Percentiles rank a stretch among this genome's conserved stretches.
Conservation (phyloP, 2,113 vertebrate species). For the Mus pahari region DNA sequence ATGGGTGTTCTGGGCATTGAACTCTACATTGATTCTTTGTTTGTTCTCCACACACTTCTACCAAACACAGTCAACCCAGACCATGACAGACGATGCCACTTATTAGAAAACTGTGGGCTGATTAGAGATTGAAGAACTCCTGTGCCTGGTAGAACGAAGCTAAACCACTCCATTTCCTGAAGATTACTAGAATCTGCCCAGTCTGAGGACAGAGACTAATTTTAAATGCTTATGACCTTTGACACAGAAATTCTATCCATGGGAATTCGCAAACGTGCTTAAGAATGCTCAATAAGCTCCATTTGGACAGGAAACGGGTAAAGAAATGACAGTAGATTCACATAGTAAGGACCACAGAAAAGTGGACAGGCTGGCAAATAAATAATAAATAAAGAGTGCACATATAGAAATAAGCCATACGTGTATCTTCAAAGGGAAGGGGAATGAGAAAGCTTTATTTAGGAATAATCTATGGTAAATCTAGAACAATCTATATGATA, state of each 20-base stretch:
- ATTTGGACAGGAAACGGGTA: neutral
- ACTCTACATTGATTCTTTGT: neutral
- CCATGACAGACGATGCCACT: neutral
- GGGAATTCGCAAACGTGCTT: constrained; percentile 30
- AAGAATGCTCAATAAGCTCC: neutral
- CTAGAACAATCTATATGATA: neutral
- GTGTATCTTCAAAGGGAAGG: neutral
- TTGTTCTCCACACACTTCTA: constrained; percentile 20
- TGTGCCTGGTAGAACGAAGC: neutral
- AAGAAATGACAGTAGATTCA: neutral
- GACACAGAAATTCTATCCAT: constrained; percentile 34
- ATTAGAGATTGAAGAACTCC: constrained; percentile 37
- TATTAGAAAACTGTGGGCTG: constrained; percentile 34
- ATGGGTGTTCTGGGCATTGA: neutral
- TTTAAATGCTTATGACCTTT: constrained; percentile 31
- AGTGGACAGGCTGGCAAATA: neutral
- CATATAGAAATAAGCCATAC: neutral
- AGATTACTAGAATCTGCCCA: constrained; percentile 33
- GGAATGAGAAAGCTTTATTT: neutral
- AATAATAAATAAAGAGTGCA: neutral
- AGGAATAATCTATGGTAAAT: neutral
- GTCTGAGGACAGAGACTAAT: neutral
- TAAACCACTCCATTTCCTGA: constrained; percentile 51
- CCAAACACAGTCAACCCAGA: neutral
- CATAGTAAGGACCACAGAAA: neutral